Evolutionary conservation across 37 sponge, comb jelly and placozoan genomes (phyloP).

Genomic region (Geodia barretti): DNA sequence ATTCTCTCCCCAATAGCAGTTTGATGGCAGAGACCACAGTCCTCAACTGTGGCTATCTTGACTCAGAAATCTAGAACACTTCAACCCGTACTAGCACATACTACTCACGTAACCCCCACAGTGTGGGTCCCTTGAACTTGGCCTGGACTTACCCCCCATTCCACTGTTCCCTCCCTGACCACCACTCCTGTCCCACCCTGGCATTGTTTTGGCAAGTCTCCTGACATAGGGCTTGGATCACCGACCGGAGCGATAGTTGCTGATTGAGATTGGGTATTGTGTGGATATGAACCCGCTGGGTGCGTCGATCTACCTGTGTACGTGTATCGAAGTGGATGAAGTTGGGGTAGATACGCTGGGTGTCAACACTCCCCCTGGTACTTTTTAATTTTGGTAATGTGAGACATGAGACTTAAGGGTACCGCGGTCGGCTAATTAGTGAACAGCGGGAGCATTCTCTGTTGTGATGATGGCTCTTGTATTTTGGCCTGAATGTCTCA

Average conservation of each 20-base stretch:
- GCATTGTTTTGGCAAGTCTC: too few species aligned
- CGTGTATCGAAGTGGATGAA: conserved; percentile 34
- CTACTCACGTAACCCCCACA: conserved; percentile 43
- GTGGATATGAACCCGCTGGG: conserved; percentile 47
- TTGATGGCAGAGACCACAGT: conserved; percentile 16
- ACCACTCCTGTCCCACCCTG: background rate
- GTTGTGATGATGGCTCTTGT: too few species aligned
- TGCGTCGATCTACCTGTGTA: conserved; percentile 61
- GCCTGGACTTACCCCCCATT: conserved; percentile 56
- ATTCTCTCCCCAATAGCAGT: background rate
- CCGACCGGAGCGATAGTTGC: too few species aligned
- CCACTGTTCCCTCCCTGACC: conserved; percentile 57
- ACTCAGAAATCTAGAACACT: conserved; percentile 58
- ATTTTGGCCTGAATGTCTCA: too few species aligned
- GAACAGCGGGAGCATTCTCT: too few species aligned
- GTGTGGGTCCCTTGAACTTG: conserved; percentile 10
- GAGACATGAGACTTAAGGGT: too few species aligned
- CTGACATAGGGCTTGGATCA: too few species aligned
- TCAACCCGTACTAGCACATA: conserved; percentile 16
- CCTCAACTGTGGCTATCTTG: conserved; percentile 65
- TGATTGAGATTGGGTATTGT: too few species aligned
- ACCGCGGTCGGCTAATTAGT: too few species aligned
- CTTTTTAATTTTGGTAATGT: too few species aligned
- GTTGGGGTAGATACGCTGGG: conserved; percentile 37
- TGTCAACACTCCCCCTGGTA: too few species aligned